Evolutionary conservation across 2,888 invertebrate species (phyloP).

Genomic region (Eledone cirrhosa): DNA sequence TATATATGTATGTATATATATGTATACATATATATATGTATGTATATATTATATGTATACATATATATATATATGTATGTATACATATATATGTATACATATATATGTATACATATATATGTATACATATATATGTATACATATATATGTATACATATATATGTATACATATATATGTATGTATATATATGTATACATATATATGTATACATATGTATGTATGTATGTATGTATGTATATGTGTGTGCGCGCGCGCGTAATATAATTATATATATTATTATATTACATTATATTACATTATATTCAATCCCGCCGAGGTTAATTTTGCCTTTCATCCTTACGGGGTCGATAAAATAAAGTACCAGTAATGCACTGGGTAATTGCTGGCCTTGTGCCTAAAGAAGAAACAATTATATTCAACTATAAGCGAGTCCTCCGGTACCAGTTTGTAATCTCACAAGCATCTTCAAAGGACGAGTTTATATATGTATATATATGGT

Average conservation of each 20-base stretch:
- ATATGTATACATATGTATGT: neutral
- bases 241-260: no score
- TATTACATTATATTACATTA: no score
- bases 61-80: neutral
- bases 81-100: neutral
- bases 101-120: neutral
- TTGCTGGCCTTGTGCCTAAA: no score
- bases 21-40: neutral
- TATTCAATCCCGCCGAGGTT: no score
- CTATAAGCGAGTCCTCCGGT: no score
- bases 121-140: neutral
- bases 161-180: neutral
- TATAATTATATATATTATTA: no score
- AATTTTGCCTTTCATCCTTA: no score
- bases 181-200: neutral
- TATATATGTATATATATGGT: neutral
- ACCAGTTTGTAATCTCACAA: no score
- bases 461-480: neutral
- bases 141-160: neutral
- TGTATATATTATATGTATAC: neutral
- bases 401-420: no score
- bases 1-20: neutral
- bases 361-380: no score
- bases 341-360: no score
- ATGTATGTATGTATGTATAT: no score